phyloP scores from a whole-genome alignment of 2,888 invertebrate genomes.

The Hofmannophila pseudospretella region DNA sequence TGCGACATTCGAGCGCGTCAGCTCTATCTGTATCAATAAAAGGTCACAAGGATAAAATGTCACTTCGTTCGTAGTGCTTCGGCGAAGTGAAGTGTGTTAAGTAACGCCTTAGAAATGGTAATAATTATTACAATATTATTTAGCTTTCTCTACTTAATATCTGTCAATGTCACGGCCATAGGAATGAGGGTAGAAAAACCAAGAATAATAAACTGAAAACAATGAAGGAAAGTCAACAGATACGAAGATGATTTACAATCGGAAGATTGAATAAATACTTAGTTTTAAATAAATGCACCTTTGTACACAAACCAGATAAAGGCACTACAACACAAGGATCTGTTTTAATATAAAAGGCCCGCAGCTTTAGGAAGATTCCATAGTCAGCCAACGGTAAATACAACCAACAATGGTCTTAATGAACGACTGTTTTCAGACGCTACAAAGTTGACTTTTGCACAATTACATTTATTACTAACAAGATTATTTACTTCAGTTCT shows the following conservation, averaged over 20 bases:
- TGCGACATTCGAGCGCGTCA: conserved; percentile 53
- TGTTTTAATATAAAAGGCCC: conserved; percentile 33
- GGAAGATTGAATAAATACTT: conserved; percentile 29
- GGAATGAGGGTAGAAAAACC: not conserved
- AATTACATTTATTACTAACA: conserved; percentile 36
- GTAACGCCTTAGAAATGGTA: too few species aligned
- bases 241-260: not conserved
- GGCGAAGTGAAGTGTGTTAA: not conserved
- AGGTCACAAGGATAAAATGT: conserved; percentile 40
- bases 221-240: not conserved
- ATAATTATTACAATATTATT: too few species aligned
- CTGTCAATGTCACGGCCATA: too few species aligned
- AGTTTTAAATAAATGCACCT: conserved; percentile 39
- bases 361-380: conserved; percentile 19
- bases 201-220: not conserved
- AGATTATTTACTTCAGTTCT: conserved; percentile 28
- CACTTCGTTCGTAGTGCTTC: conserved; percentile 9
- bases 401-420: conserved; percentile 60
- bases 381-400: conserved; percentile 49
- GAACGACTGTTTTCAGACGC: conserved; percentile 48
- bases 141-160: too few species aligned
- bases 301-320: conserved; percentile 43
- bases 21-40: conserved; percentile 40
- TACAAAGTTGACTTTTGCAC: conserved; percentile 37
- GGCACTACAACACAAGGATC: conserved; percentile 26